phyloP scores from a whole-genome alignment of 2,888 invertebrate species.

The Trimorus sp. region DNA sequence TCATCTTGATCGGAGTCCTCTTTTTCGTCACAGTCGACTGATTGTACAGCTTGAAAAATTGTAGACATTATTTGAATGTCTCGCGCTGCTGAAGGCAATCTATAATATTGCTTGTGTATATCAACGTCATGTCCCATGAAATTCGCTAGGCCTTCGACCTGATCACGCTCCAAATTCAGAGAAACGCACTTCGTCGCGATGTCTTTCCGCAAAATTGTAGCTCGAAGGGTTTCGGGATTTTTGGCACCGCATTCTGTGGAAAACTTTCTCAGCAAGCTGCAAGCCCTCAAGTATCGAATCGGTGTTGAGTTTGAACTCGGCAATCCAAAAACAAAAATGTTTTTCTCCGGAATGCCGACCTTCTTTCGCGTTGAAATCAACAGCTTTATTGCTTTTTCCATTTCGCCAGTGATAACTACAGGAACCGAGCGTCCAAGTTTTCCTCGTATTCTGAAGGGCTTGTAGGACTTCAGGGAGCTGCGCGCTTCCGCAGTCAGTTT shows the following conservation, averaged over 20 bases:
- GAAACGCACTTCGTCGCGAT: slow-evolving; percentile 63
- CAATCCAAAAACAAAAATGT: slow-evolving; percentile 58
- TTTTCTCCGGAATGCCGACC: slow-evolving; percentile 41
- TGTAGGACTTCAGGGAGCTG: background rate
- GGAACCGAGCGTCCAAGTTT: background rate
- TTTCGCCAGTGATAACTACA: slow-evolving; percentile 42
- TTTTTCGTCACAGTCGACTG: too few species aligned
- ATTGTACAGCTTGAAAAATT: too few species aligned
- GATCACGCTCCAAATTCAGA: slow-evolving; percentile 41
- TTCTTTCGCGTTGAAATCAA: slow-evolving; percentile 31
- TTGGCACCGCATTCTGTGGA: slow-evolving; percentile 55
- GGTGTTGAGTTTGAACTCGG: background rate
- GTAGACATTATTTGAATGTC: too few species aligned
- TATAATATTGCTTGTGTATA: too few species aligned
- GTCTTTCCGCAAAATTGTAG: slow-evolving; percentile 64
- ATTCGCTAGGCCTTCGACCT: background rate
- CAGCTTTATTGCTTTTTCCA: slow-evolving; percentile 19
- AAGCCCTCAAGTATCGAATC: slow-evolving; percentile 46
- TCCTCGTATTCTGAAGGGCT: background rate
- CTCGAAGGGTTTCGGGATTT: slow-evolving; percentile 57
- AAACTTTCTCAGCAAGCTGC: slow-evolving; percentile 56
- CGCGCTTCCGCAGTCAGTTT: background rate
- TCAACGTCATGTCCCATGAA: too few species aligned
- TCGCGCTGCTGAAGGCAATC: too few species aligned
- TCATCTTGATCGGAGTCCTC: too few species aligned